Conservation (phyloP, 2,888 invertebrate species). For the Erebia ligea region DNA sequence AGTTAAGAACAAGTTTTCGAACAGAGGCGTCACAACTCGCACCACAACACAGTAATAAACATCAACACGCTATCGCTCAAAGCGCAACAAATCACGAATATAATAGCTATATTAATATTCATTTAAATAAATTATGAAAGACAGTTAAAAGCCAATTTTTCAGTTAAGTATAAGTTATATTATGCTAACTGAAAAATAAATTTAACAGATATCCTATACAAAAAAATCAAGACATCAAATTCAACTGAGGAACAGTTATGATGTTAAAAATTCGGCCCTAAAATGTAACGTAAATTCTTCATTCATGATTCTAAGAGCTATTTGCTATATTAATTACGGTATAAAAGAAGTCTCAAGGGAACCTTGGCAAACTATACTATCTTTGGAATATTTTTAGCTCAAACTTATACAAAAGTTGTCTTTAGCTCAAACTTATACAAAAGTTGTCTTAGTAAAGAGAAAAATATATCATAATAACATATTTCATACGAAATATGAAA, state of each 20-base stretch:
- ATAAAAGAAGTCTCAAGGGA: background rate
- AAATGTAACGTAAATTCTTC: background rate
- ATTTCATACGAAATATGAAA: background rate
- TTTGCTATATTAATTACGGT: background rate
- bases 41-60: no score
- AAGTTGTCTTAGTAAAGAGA: background rate
- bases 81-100: no score
- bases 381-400: constrained; percentile 29
- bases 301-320: background rate
- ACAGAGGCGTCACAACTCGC: no score
- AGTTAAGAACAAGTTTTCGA: no score
- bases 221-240: background rate
- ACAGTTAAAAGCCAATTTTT: no score
- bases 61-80: no score
- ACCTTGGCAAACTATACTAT: constrained; percentile 16
- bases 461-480: constrained; percentile 1
- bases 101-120: no score
- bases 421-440: constrained; percentile 4
- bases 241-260: background rate
- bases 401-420: background rate
- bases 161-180: no score
- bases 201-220: background rate
- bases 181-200: background rate
- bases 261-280: background rate
- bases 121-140: no score